Conservation (phyloP, 1,140 invertebrate genomes). For the Leptonema lineaticorne region DNA sequence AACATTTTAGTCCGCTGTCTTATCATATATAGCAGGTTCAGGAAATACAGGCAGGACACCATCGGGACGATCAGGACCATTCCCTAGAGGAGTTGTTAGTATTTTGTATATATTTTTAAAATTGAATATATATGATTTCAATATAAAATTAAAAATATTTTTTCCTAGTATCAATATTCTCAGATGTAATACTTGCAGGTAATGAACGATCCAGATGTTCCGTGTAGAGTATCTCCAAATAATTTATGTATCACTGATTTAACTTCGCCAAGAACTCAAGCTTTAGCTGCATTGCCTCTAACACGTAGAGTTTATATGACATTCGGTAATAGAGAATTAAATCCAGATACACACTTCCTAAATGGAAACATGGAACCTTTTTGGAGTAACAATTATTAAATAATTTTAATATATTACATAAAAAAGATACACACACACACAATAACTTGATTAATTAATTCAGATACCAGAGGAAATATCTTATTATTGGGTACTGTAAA, state of each 20-base stretch:
- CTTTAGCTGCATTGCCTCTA: neutral
- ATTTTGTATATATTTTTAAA: neutral
- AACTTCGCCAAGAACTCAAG: neutral
- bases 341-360: slow-evolving; percentile 1
- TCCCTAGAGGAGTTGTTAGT: slow-evolving; percentile 21
- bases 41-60: neutral
- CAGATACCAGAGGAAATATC: slow-evolving; percentile 14
- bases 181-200: slow-evolving; percentile 12
- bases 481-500: slow-evolving; percentile 27
- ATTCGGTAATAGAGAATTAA: slow-evolving; percentile 5
- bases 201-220: slow-evolving; percentile 8
- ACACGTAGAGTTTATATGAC: slow-evolving; percentile 21
- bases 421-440: neutral
- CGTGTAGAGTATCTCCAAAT: neutral
- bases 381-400: slow-evolving; percentile 30
- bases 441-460: neutral
- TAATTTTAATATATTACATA: too few relatives aligned
- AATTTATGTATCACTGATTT: slow-evolving; percentile 11
- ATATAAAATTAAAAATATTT: neutral
- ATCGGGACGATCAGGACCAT: slow-evolving; percentile 11
- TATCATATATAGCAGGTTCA: slow-evolving; percentile 19
- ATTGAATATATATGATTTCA: too few relatives aligned
- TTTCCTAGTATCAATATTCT: neutral
- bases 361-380: neutral
- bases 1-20: slow-evolving; percentile 26